These are phyloP conservation scores for Hylia prasina DNA, from an alignment of 2,113 vertebrate species.

Conservation along the genomic window DNA sequence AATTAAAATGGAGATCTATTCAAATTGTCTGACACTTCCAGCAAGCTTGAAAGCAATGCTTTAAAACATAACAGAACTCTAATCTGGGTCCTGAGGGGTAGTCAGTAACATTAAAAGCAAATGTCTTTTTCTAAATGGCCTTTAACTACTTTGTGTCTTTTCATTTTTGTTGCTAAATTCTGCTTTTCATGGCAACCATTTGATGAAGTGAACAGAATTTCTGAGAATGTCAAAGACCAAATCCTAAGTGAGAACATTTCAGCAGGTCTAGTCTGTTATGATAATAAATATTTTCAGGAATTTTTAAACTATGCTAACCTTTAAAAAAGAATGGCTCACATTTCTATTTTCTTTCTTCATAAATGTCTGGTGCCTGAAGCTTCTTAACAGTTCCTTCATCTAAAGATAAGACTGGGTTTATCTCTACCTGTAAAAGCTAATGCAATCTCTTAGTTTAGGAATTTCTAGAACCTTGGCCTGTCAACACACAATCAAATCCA, in stretches of 20 bases:
- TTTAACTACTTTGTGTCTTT: slow-evolving; percentile 25
- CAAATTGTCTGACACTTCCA: slow-evolving; percentile 55
- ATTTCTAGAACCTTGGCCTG: slow-evolving; percentile 29
- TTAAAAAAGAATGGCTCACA: slow-evolving; percentile 11
- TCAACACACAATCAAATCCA: neutral
- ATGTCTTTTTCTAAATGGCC: neutral
- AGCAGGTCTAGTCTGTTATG: slow-evolving; percentile 26
- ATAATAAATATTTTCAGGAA: slow-evolving; percentile 53
- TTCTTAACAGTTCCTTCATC: slow-evolving; percentile 41
- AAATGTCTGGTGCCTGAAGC: slow-evolving; percentile 3
- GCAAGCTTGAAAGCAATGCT: slow-evolving; percentile 43
- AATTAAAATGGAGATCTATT: slow-evolving; percentile 59
- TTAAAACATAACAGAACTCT: slow-evolving; percentile 47
- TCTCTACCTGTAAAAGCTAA: slow-evolving; percentile 1
- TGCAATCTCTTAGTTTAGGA: neutral
- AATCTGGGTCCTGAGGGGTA: slow-evolving; percentile 26
- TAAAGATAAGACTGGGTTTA: slow-evolving; percentile 40
- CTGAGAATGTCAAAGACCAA: slow-evolving; percentile 23
- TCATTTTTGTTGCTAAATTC: neutral
- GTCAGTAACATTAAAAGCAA: slow-evolving; percentile 12
- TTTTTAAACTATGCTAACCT: slow-evolving; percentile 28
- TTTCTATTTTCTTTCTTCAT: slow-evolving; percentile 47
- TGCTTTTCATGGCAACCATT: neutral
- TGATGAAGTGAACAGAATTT: slow-evolving; percentile 3
- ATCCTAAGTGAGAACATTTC: neutral